Evolutionary conservation across 2,797 vertebrate genomes (phyloP), one percentile per base, ranked within the genome.

Genomic region (Dryobates pubescens): DNA sequence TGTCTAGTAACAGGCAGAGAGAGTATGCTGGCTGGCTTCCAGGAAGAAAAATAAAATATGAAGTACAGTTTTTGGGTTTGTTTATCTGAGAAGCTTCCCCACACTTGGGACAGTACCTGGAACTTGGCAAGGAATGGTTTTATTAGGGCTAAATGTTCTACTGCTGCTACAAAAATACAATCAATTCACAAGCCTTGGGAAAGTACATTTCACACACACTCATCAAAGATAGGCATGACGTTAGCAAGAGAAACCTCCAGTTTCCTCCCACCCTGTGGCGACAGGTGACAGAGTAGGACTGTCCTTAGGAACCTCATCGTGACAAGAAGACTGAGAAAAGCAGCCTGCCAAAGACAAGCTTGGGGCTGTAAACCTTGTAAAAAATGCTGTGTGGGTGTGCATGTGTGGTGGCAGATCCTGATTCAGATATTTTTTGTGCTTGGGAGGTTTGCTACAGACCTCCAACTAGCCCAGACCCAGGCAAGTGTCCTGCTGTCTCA

Each of bases 271-370:
- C 26, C 20, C 53, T 54, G 58, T 47, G 36, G 29, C 58, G 58
- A 86, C 7, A 83, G 63, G 43, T 69, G 57, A 69, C 54, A 51
- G 56, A 45, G 38, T 10, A 70, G 36, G 36, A 84, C 58, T 67
- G 75, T 87, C 75, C 86, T 80, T 51, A 80, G 64, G 51, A 90
- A 74, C 19, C 27, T 68, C 58, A 30, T 17, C 2, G 3, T 32
- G 71, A 79, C 54, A 57, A 75, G 24, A 68, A 10, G 49, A 47
- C 38, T 61, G 41, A 84, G 62, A 84, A 86, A 88, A 86, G 53
- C 69, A 0, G 0, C 32, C 49, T 79, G 71, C 3, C 24, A 45
- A 70, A 90, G 81, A 27, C 0, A 1, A 79, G 54, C 38, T 68
- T 56, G 38, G 22, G 10, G 63, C 53, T 68, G 51, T 47, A 72